phyloP scores from a whole-genome alignment of 2,888 invertebrate species.

The Graphium colonna region DNA sequence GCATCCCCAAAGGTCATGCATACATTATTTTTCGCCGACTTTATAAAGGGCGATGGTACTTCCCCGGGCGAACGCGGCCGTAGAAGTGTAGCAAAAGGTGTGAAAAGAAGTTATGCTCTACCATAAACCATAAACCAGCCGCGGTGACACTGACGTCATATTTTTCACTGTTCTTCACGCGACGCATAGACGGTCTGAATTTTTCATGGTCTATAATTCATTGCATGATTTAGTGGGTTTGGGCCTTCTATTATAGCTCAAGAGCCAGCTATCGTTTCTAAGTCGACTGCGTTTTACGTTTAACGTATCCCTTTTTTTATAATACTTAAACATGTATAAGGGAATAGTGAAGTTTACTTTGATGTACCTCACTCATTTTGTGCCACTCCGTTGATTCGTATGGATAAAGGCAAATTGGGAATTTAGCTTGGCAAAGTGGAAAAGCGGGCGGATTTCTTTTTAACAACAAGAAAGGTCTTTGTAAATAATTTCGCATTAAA shows the following conservation, averaged over 20 bases:
- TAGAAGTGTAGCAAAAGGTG: too few species aligned
- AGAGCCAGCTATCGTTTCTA: slow-evolving; percentile 34
- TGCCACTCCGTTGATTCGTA: slow-evolving; percentile 21
- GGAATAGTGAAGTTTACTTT: slow-evolving; percentile 41
- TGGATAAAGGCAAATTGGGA: slow-evolving; percentile 25
- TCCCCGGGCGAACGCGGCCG: too few species aligned
- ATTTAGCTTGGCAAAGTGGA: slow-evolving; percentile 22
- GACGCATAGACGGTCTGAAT: slow-evolving; percentile 56
- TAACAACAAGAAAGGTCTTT: slow-evolving; percentile 18
- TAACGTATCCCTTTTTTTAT: slow-evolving; percentile 41
- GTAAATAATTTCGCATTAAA: slow-evolving; percentile 21
- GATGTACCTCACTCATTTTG: slow-evolving; percentile 27
- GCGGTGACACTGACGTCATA: slow-evolving; percentile 40
- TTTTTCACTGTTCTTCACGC: slow-evolving; percentile 50
- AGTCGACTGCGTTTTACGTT: slow-evolving; percentile 38
- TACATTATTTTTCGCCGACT: too few species aligned
- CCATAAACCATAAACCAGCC: too few species aligned
- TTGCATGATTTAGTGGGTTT: slow-evolving; percentile 70
- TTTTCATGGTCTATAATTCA: slow-evolving; percentile 56
- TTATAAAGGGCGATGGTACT: too few species aligned
- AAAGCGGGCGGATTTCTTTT: slow-evolving; percentile 20
- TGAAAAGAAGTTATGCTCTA: too few species aligned
- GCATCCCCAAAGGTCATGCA: too few species aligned
- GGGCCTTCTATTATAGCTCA: slow-evolving; percentile 44
- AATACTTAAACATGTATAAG: slow-evolving; percentile 40